Percentiles rank a stretch among this genome's conserved stretches.
phyloP scores from a whole-genome alignment of 2,888 invertebrate genomes.

The Dasypolia templi region DNA sequence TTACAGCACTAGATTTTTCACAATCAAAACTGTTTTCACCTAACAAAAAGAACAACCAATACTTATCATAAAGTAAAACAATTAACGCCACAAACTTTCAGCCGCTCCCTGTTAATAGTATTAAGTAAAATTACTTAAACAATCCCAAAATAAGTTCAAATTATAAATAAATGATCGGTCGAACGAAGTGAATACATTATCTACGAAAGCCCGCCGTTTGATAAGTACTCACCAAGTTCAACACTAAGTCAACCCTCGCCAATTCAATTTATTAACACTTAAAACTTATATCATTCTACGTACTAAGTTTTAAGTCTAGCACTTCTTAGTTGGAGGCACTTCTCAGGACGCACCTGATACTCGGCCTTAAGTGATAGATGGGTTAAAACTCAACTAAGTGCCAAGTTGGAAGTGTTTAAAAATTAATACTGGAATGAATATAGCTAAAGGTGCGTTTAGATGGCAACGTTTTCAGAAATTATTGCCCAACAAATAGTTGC shows the following conservation, averaged over 20 bases:
- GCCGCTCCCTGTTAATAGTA: neutral
- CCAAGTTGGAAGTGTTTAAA: conserved; percentile 58
- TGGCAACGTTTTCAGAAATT: neutral
- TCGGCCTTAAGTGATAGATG: conserved; percentile 60
- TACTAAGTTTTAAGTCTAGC: conserved; percentile 64
- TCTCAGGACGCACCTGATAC: conserved; percentile 65
- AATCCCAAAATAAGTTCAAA: conserved; percentile 27
- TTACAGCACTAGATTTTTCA: neutral
- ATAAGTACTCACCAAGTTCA: conserved; percentile 55
- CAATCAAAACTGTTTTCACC: neutral
- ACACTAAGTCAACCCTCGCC: conserved; percentile 52
- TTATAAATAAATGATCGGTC: conserved; percentile 6
- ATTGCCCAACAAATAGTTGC: neutral
- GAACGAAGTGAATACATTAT: conserved; percentile 28
- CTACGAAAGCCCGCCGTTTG: conserved; percentile 37
- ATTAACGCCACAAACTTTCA: conserved; percentile 2
- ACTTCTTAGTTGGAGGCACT: conserved; percentile 61
- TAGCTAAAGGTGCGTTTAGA: neutral
- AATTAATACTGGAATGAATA: conserved; percentile 55
- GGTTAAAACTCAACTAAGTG: conserved; percentile 44
- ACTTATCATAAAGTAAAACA: neutral
- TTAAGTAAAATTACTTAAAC: conserved; percentile 31
- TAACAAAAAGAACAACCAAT: neutral
- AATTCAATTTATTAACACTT: conserved; percentile 66
- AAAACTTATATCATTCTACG: conserved; percentile 64